phyloP scores from a whole-genome alignment of 1,140 invertebrate genomes.

The Ceratosolen solmsi region DNA sequence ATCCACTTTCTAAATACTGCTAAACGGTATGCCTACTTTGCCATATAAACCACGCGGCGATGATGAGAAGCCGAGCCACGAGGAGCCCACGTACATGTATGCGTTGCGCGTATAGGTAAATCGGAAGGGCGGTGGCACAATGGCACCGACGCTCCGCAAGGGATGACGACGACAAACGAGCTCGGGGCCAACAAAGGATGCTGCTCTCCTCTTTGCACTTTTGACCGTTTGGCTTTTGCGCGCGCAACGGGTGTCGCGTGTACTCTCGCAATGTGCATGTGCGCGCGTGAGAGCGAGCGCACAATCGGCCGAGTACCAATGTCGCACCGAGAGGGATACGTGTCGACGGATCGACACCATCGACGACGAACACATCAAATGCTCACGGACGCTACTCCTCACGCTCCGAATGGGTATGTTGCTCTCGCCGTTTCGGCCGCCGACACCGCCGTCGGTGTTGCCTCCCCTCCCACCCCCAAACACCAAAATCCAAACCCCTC shows the following conservation, averaged over 20 bases:
- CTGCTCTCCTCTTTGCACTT: neutral
- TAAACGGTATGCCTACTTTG: neutral
- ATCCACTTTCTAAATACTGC: slow-evolving; percentile 26
- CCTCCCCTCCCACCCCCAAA: too few relatives aligned
- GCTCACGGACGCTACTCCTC: neutral
- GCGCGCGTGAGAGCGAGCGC: too few relatives aligned
- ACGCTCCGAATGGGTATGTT: too few relatives aligned
- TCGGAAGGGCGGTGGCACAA: neutral
- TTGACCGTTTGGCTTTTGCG: slow-evolving; percentile 26
- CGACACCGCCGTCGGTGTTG: too few relatives aligned
- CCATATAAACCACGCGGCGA: neutral
- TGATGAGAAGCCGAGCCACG: neutral
- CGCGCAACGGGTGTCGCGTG: neutral
- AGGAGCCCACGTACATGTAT: too few relatives aligned
- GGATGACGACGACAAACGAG: slow-evolving; percentile 35
- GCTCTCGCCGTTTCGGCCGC: too few relatives aligned
- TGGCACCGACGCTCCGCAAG: neutral
- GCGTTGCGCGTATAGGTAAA: too few relatives aligned
- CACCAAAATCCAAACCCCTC: too few relatives aligned
- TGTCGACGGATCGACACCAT: too few relatives aligned
- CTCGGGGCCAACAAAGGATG: neutral
- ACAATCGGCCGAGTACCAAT: too few relatives aligned
- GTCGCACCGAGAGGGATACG: too few relatives aligned
- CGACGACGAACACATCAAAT: neutral
- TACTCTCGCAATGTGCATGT: neutral